Evolutionary conservation across 2,888 invertebrate genomes (phyloP), one percentile per base, ranked within the genome.

Genomic region (Oxyteleia sp.): DNA sequence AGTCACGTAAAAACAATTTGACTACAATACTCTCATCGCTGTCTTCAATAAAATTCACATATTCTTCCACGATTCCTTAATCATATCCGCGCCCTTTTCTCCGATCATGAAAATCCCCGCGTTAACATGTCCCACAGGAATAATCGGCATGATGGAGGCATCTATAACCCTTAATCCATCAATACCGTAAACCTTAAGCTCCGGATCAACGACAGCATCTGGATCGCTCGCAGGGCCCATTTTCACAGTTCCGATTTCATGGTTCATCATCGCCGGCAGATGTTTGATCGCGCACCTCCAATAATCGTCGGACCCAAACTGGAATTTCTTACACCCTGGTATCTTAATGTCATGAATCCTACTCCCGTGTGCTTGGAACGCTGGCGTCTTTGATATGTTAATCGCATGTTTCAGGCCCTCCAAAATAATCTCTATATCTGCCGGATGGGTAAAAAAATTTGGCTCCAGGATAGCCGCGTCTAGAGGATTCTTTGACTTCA

Each of bases 31-130:
- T 23, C 45, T 61, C 8, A 26, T 94, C 89, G 94, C 92, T 83
- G 95, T 94, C 85, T 95, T 96, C 72, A 96, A 93, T n/a, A 23
- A 23, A 23, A 23, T 23, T 23, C 23, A 23, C 23, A 23, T 23
- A 23, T 23, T 23, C 23, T 23, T 90, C 97, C 97, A 98, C 90
- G 95, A 96, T 86, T 97, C 96, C 91, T 97, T 98, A 57, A 98
- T 96, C 95, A 98, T 95, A 90, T 98, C 98, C 8, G 98, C 95
- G 0, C 97, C 98, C 92, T 98, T 98, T 91, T 98, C 98, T 0
- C 96, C 98, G 53, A 98, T 96, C 98, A 98, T 98, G 29, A 98
- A 97, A 0, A 95, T 95, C 0, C 97, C 97, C 0, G 97, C 97
- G 89, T 97, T 98, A 0, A 97, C 98, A 86, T 98, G 98, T 0